phyloP scores from a whole-genome alignment of 2,797 vertebrate genomes.

The Phataginus tricuspis region DNA sequence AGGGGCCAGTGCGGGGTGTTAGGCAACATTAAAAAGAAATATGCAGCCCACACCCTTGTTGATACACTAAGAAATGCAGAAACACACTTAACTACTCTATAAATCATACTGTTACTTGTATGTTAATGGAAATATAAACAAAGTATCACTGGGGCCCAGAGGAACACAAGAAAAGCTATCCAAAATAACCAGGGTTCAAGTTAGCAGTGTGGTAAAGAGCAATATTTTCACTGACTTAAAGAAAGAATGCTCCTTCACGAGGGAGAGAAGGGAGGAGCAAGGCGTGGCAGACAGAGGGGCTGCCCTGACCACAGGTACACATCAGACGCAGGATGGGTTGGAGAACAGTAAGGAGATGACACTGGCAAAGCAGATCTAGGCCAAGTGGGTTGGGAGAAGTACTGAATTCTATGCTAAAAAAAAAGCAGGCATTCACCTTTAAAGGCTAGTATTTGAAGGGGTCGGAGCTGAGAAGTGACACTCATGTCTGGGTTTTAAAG shows the following conservation, averaged over 20 bases:
- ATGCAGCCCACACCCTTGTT: not conserved
- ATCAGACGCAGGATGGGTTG: not conserved
- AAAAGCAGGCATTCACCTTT: not conserved
- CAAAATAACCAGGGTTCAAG: not conserved
- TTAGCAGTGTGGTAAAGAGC: not conserved
- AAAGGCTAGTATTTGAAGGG: not conserved
- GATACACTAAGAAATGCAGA: not conserved
- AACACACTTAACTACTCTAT: not conserved
- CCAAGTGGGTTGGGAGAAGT: not conserved
- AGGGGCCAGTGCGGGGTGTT: not conserved
- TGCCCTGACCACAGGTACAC: not conserved
- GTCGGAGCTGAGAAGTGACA: not conserved
- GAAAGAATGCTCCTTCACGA: not conserved
- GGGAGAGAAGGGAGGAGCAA: not conserved
- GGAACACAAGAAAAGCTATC: not conserved
- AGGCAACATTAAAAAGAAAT: not conserved
- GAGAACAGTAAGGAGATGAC: not conserved
- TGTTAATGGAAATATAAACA: not conserved
- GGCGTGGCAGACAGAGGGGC: not conserved
- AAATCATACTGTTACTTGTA: not conserved
- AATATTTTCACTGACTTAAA: not conserved
- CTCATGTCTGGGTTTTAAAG: not conserved
- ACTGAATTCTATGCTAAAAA: rapidly evolving
- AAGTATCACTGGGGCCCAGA: not conserved
- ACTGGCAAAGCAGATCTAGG: not conserved